Conservation (phyloP, 2,888 invertebrate species). For the Phengaris arion region DNA sequence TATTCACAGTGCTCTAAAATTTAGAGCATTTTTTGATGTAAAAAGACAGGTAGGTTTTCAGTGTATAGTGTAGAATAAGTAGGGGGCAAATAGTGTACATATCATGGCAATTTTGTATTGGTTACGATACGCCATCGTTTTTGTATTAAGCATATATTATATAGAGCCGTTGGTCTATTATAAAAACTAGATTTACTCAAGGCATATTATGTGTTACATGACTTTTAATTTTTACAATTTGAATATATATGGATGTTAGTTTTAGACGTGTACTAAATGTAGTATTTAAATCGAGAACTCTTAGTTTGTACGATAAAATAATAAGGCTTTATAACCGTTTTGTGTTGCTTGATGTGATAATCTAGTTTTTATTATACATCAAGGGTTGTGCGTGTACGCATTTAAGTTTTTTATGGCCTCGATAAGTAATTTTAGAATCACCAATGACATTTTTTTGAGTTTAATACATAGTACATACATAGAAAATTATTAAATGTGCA, state of each 20-base stretch:
- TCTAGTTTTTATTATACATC: conserved; percentile 15
- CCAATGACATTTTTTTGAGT: not conserved
- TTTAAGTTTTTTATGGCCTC: conserved; percentile 57
- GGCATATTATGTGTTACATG: not conserved
- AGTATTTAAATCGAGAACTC: conserved; percentile 3
- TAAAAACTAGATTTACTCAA: conserved; percentile 13
- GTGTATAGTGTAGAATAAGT: conserved; percentile 60
- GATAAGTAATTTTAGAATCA: conserved; percentile 39
- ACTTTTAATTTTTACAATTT: conserved; percentile 11
- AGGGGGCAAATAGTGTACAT: conserved; percentile 64
- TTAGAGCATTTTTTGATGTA: conserved; percentile 62
- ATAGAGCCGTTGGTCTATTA: not conserved
- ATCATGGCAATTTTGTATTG: conserved; percentile 61
- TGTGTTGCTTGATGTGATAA: conserved; percentile 3
- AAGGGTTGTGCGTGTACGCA: conserved; percentile 45
- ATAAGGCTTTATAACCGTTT: not conserved
- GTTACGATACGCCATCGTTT: conserved; percentile 44
- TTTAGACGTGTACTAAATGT: conserved; percentile 26
- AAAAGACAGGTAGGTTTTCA: conserved; percentile 50
- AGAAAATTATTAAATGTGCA: conserved; percentile 50
- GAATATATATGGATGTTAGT: conserved; percentile 29
- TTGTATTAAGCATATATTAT: conserved; percentile 53
- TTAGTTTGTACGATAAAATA: conserved; percentile 16
- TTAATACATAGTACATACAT: conserved; percentile 12
- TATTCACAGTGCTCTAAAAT: conserved; percentile 62